These are phyloP conservation scores for Palloptera scutellata DNA, from an alignment of 2,888 invertebrate genomes.

Conservation along the genomic window DNA sequence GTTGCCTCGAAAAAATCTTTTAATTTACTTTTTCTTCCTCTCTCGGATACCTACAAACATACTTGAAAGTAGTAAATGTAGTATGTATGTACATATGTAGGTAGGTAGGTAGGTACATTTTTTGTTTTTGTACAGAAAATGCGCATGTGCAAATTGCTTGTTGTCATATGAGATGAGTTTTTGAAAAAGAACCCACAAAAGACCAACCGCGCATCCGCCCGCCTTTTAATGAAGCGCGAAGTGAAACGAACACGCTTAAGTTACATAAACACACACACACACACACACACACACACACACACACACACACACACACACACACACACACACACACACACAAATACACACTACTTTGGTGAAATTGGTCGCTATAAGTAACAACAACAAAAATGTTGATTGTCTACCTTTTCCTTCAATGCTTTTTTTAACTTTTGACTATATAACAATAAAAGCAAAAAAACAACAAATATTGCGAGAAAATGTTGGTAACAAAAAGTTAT, in stretches of 20 bases:
- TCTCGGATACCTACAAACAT: slow-evolving; percentile 46
- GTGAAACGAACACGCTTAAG: slow-evolving; percentile 56
- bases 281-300: no score
- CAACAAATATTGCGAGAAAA: no score
- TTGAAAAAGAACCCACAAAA: slow-evolving; percentile 24
- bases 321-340: no score
- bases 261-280: no score
- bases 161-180: slow-evolving; percentile 46
- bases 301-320: no score
- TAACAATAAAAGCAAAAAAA: no score
- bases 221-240: slow-evolving; percentile 64
- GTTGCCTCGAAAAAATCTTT: slow-evolving; percentile 30
- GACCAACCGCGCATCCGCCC: slow-evolving; percentile 54
- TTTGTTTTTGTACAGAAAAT: not conserved
- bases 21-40: slow-evolving; percentile 17
- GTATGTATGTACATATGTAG: slow-evolving; percentile 7
- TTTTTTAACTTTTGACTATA: no score
- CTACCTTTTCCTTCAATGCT: no score
- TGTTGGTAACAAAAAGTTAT: no score
- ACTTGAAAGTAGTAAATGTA: slow-evolving; percentile 44
- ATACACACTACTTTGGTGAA: no score
- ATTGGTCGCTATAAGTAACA: no score
- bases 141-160: slow-evolving; percentile 56
- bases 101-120: not conserved
- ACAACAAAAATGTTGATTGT: no score